Base-by-base conservation (phyloP, 2,888 invertebrate species). In the Mycalesis mineus region DNA sequence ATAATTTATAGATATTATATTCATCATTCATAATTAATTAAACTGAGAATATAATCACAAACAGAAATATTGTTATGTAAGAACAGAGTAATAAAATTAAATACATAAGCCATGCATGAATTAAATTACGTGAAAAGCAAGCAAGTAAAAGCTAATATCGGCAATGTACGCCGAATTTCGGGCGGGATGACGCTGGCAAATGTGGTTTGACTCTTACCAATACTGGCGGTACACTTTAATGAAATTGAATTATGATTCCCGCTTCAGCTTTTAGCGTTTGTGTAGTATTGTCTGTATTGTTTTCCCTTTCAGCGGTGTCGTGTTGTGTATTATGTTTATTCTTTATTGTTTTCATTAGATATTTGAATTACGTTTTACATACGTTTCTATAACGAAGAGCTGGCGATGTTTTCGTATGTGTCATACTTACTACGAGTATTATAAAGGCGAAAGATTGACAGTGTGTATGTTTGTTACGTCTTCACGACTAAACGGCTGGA, bases 191-290 rank as follows among this genome's bases (percentile, higher is more conserved):
- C 7, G 14, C 37, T 39, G 37, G 39, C 22, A 39, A 37, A 39
- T 49, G 49, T 49, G 49, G 39, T 39, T 49, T 39, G 49, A 49
- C 49, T 49, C 49, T 28, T 58, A 17, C 59, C 47, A 14, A 44
- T 49, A 48, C 41, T 52, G 45, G 49, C 39, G 50, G 47, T 41
- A 62, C 36, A 53, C 31, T 52, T 53, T 57, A 62, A 65, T 63
- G 65, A 61, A 63, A 79, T 80, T 80, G 78, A 78, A 80, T 79
- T 79, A 75, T 75, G 72, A 65, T 68, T 70, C 68, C 69, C 70
- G 68, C 65, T 50, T 31, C 53, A 22, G 58, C 54, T 54, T 54
- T 58, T 50, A 58, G 44, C 54, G 28, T 57, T 57, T 57, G 45
- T 53, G 29, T 48, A 41, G 41, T 33, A 13, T 45, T 40, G n/a